Evolutionary conservation across 2,888 invertebrate species (phyloP), one percentile per base, ranked within the genome.

Genomic region (Meliscaeva auricollis): DNA sequence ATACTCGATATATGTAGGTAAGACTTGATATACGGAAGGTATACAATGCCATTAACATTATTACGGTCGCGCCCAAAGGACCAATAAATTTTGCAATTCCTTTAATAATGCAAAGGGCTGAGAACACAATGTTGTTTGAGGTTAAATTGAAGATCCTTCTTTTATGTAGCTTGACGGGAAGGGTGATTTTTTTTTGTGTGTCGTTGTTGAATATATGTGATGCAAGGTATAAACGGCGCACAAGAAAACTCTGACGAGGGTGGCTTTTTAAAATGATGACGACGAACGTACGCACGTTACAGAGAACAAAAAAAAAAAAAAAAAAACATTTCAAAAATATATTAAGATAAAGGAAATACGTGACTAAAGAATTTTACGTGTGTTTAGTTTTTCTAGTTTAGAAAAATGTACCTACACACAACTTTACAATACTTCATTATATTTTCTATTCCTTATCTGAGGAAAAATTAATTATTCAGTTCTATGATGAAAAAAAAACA

Each of bases 41-140:
- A 35, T n/a, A 26, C n/a, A 30, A 50, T 44, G 44, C 68, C 81
- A 73, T 81, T 73, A 81, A 76, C 58, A 72, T 68, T 85, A 84
- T 84, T 84, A 84, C 56, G 72, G 64, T 68, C n/a, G 26, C 44
- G 68, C 90, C 89, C 88, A 72, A 50, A 89, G 89, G 90, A 89
- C 89, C 89, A 89, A 90, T 90, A 90, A 90, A 91, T 90, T 90
- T 89, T 85, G 88, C 88, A 89, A 89, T 90, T 90, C 89, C 30
- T 88, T 89, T 89, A 89, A 89, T 89, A 85, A 85, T 85, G 69
- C 69, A 77, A 58, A 81, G 72, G 69, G 58, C 73, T 46, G 20
- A 38, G 20, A 15, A 44, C 41, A 26, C 56, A 73, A 46, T 20
- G n/a, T 41, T 56, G 17, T 58, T 38, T 58, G 20, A 7, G 35